These are phyloP conservation scores for Cotesia typhae DNA, from an alignment of 1,140 invertebrate species.

Conservation along the genomic window DNA sequence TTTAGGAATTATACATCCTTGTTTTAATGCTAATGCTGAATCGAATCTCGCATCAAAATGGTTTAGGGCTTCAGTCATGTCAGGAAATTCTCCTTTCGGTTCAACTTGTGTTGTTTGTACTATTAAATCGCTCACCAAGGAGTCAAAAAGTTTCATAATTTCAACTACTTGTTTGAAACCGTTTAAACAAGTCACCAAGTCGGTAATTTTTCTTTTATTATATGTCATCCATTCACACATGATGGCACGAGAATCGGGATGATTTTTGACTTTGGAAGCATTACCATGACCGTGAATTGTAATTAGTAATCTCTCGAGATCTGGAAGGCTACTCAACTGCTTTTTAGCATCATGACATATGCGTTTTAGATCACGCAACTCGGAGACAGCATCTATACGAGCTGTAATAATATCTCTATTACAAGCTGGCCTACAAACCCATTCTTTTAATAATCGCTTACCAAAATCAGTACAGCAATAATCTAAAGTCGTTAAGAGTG, in stretches of 20 bases:
- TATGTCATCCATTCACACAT: constrained; percentile 91
- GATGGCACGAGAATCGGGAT: constrained; percentile 93
- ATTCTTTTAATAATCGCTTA: constrained; percentile 86
- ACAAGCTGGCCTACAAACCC: constrained; percentile 93
- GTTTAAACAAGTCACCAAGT: constrained; percentile 82
- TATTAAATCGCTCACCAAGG: constrained; percentile 66
- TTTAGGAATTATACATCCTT: constrained; percentile 87
- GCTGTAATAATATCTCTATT: constrained; percentile 77
- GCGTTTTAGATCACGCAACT: constrained; percentile 74
- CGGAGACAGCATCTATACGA: constrained; percentile 85
- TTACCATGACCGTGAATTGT: constrained; percentile 92
- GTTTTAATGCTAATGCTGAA: constrained; percentile 84
- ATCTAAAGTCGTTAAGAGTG: constrained; percentile 86
- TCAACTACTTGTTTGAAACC: constrained; percentile 80
- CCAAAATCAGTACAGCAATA: constrained; percentile 93
- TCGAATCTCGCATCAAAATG: constrained; percentile 92
- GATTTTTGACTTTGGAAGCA: constrained; percentile 74
- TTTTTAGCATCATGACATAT: constrained; percentile 72
- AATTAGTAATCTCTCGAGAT: constrained; percentile 90
- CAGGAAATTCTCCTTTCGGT: constrained; percentile 78
- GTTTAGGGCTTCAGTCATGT: constrained; percentile 76
- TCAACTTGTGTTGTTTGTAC: constrained; percentile 67
- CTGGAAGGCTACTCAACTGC: constrained; percentile 83
- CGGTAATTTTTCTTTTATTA: constrained; percentile 88
- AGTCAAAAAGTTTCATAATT: constrained; percentile 72